Evolutionary conservation across 2,797 vertebrate species (phyloP).

Genomic region (Crypturellus tataupa): DNA sequence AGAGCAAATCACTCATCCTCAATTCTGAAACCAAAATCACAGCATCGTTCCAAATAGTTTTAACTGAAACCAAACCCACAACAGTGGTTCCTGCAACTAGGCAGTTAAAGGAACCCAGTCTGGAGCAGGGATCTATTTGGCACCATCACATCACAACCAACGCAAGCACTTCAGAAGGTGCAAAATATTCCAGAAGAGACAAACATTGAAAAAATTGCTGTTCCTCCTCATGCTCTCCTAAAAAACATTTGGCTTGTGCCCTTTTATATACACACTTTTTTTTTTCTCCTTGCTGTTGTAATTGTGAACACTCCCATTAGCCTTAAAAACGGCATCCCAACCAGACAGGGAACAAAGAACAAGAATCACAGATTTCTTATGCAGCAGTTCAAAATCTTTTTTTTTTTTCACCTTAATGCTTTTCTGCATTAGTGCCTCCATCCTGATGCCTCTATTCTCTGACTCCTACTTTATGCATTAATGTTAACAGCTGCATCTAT

Average conservation of each 20-base stretch:
- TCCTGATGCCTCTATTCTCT: neutral
- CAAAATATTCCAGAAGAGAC: neutral
- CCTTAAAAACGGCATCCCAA: neutral
- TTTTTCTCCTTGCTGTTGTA: neutral
- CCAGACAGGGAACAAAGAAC: neutral
- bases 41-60: neutral
- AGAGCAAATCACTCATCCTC: slow-evolving; percentile 42
- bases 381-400: neutral
- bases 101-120: neutral
- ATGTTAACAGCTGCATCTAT: neutral
- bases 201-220: neutral
- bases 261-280: neutral
- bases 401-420: neutral
- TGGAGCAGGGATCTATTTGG: neutral
- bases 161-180: neutral
- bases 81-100: neutral
- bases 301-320: neutral
- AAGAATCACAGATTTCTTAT: neutral
- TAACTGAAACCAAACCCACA: slow-evolving; percentile 1
- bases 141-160: neutral
- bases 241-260: neutral
- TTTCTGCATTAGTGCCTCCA: neutral
- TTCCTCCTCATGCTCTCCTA: neutral
- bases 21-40: slow-evolving; percentile 30
- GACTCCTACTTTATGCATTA: neutral